Base-by-base conservation (phyloP, 1,140 invertebrate species). In the Drosophila novamexicana region DNA sequence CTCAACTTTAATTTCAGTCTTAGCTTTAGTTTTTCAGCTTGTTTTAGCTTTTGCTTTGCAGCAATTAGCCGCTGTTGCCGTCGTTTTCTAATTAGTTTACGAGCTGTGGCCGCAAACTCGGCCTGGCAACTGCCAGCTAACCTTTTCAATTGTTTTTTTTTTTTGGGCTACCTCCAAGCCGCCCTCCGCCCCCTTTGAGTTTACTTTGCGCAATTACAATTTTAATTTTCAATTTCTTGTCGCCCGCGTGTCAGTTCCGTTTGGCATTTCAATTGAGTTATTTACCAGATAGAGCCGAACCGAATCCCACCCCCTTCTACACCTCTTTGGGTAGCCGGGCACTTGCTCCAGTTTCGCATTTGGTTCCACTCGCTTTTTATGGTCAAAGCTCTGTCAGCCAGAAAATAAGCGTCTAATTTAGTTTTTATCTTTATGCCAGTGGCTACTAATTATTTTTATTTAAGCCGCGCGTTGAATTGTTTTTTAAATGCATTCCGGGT, bases 221-320 rank as follows among this genome's bases (percentile, higher is more conserved):
- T 77, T 83, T 83, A 66, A 79, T 77, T 86, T 74, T 79, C 79
- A 79, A 86, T 89, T 86, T 88, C 79, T 88, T 89, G 83, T 83
- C 73, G 84, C 79, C 83, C 79, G 79, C 83, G 84, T 83, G 84
- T 89, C 83, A 88, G 84, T 89, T 88, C 69, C 84, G 80, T 88
- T 29, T 88, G 83, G 79, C 83, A 83, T 88, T 89, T 88, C 84
- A 89, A 88, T 89, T 88, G 84, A 88, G 84, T 88, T 89, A 88
- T 88, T 88, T 88, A 64, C 80, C 18, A 58, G 71, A 59, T 56
- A 59, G 22, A 29, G n/a, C 68, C 69, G 7, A 50, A 32, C 32
- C 49, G 42, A 34, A 14, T n/a, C n/a, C 36, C 39, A 12, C 45
- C n/a, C 34, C 8, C 12, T 7, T 9, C 34, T 9, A n/a, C 8